These are phyloP conservation scores for Characodon lateralis DNA, from an alignment of 2,797 vertebrate genomes.

Conservation along the genomic window DNA sequence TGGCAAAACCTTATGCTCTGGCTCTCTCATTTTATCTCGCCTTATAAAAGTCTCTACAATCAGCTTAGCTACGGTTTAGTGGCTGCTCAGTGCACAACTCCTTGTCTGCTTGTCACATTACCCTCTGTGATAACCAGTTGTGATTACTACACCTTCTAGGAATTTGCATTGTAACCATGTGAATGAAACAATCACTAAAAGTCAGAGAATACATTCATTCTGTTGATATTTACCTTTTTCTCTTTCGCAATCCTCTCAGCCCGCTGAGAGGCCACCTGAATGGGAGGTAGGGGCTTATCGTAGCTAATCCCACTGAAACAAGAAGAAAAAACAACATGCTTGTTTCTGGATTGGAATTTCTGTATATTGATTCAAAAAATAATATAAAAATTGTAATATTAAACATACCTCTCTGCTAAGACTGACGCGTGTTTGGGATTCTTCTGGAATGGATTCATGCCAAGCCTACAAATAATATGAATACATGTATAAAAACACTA, in stretches of 20 bases:
- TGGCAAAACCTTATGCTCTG: too few relatives aligned
- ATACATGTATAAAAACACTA: conserved; percentile 3
- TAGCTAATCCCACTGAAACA: conserved; percentile 89
- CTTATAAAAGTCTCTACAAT: too few relatives aligned
- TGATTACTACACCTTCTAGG: too few relatives aligned
- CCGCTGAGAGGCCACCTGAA: conserved; percentile 92
- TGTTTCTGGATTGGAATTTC: background rate
- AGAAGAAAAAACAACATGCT: conserved; percentile 10
- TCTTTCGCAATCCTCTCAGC: conserved; percentile 94
- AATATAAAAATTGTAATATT: background rate
- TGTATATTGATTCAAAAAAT: background rate
- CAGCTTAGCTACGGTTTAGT: too few relatives aligned
- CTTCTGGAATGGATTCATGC: conserved; percentile 97
- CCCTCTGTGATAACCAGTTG: too few relatives aligned
- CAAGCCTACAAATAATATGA: conserved; percentile 78
- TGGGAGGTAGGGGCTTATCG: conserved; percentile 91
- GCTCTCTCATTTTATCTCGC: too few relatives aligned
- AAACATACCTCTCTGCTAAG: conserved; percentile 87
- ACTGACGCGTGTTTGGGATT: conserved; percentile 94
- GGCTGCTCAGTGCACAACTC: too few relatives aligned
- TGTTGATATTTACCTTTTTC: conserved; percentile 86
- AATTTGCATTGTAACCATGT: too few relatives aligned
- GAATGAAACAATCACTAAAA: background rate
- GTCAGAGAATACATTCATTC: conserved; percentile 1
- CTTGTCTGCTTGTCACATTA: too few relatives aligned